A percentile compares a stretch with the other conserved stretches of the same genome.
Conservation (phyloP, 64 coral and sea anemone species). For the Montipora foliosa region DNA sequence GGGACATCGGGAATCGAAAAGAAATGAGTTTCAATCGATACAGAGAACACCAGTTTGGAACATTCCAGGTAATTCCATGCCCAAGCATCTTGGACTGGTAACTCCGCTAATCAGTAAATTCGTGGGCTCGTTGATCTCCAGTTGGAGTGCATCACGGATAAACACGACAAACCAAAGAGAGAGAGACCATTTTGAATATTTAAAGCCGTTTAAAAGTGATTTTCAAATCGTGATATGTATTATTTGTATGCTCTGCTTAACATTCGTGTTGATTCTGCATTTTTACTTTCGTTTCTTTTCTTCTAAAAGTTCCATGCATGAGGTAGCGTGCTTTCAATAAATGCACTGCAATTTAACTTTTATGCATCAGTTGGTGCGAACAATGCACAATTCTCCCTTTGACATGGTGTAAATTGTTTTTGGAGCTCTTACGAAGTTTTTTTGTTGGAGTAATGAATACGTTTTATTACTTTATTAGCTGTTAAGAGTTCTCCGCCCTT, state of each 20-base stretch:
- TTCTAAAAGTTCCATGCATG: background rate
- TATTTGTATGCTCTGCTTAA: background rate
- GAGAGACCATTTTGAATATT: background rate
- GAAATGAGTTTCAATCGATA: too few species aligned
- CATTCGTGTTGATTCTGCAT: background rate
- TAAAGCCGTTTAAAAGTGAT: background rate
- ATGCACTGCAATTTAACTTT: background rate
- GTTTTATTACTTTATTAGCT: slow-evolving; percentile 27
- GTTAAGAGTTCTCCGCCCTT: background rate
- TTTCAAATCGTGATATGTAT: background rate
- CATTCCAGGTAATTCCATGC: too few species aligned
- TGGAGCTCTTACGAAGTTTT: background rate
- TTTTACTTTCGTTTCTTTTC: background rate
- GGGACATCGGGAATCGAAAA: too few species aligned
- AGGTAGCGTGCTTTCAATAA: background rate
- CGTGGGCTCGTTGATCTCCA: background rate
- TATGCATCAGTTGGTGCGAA: background rate
- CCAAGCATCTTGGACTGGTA: background rate
- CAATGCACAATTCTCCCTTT: background rate
- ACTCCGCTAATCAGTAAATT: background rate
- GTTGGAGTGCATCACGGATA: background rate
- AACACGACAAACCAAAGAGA: background rate
- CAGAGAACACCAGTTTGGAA: too few species aligned
- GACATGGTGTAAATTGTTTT: background rate
- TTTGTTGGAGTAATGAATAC: slow-evolving; percentile 8